A percentile compares a stretch with the other conserved stretches of the same genome.
These are phyloP conservation scores for Tenthredo scrophulariae DNA, from an alignment of 2,888 invertebrate genomes.

Conservation along the genomic window DNA sequence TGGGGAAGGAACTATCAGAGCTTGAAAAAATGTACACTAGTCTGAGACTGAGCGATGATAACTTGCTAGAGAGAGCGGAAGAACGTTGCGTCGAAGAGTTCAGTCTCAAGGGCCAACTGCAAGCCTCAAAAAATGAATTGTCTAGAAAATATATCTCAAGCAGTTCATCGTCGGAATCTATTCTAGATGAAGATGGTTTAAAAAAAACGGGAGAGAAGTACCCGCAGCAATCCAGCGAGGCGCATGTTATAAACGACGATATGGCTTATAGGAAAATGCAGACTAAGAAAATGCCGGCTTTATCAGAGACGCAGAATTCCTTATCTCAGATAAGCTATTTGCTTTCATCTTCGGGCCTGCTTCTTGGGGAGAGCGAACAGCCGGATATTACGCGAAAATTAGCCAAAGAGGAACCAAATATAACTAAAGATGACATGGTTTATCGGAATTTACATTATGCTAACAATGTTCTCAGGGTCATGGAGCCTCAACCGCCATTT, in stretches of 20 bases:
- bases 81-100: constrained; percentile 84
- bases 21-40: constrained; percentile 95
- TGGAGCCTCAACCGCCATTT: constrained; percentile 93
- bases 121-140: constrained; percentile 55
- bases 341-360: constrained; percentile 85
- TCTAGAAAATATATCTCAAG: constrained; percentile 66
- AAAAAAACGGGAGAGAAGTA: constrained; percentile 66
- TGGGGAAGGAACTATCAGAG: constrained; percentile 93
- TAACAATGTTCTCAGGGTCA: constrained; percentile 82
- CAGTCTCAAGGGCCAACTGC: constrained; percentile 70
- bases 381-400: constrained; percentile 35
- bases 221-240: constrained; percentile 63
- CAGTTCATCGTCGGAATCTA: constrained; percentile 55
- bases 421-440: constrained; percentile 91
- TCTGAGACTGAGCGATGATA: constrained; percentile 90
- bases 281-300: constrained; percentile 78
- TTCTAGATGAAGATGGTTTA: constrained; percentile 44
- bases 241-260: constrained; percentile 83
- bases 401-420: constrained; percentile 86
- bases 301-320: constrained; percentile 76
- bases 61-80: constrained; percentile 89
- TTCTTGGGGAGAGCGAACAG: constrained; percentile 59
- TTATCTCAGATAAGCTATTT: constrained; percentile 84
- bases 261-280: constrained; percentile 89
- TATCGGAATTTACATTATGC: constrained; percentile 90